These are phyloP conservation scores for Drosophila trichaetosa DNA, from an alignment of 2,888 invertebrate genomes.

Conservation along the genomic window DNA sequence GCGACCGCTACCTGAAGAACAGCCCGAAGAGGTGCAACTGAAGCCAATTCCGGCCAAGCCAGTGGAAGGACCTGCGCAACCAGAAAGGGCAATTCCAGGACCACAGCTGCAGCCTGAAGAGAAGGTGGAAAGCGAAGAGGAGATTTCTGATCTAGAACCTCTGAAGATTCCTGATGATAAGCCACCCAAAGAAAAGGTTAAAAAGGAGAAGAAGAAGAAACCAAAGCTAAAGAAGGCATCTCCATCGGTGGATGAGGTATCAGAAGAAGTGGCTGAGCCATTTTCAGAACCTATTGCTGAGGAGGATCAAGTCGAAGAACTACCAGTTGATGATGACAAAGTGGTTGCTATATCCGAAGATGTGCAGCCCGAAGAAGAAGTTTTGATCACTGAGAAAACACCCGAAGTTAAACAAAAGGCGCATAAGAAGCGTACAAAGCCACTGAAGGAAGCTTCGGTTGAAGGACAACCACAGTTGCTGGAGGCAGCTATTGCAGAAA, in stretches of 20 bases:
- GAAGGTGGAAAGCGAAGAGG: slow-evolving; percentile 76
- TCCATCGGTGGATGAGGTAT: slow-evolving; percentile 82
- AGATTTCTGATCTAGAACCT: slow-evolving; percentile 74
- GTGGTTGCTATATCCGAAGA: slow-evolving; percentile 84
- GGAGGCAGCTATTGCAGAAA: slow-evolving; percentile 80
- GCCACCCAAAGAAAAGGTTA: slow-evolving; percentile 84
- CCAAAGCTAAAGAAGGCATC: slow-evolving; percentile 83
- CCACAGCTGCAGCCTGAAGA: slow-evolving; percentile 80
- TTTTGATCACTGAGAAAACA: slow-evolving; percentile 67
- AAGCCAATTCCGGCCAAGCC: slow-evolving; percentile 84
- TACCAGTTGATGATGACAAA: slow-evolving; percentile 79
- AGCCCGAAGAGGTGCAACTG: slow-evolving; percentile 84
- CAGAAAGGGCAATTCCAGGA: slow-evolving; percentile 75
- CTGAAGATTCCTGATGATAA: slow-evolving; percentile 81
- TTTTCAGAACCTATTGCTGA: slow-evolving; percentile 83
- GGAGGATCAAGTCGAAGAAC: slow-evolving; percentile 81
- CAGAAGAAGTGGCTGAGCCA: slow-evolving; percentile 83
- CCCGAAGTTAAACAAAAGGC: slow-evolving; percentile 81
- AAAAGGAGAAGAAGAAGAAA: slow-evolving; percentile 82
- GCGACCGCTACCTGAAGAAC: slow-evolving; percentile 85
- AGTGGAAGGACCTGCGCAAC: slow-evolving; percentile 72
- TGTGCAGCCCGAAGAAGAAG: slow-evolving; percentile 81
- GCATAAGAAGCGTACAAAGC: slow-evolving; percentile 84
- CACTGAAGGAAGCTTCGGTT: slow-evolving; percentile 80
- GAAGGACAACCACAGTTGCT: slow-evolving; percentile 83